Percentiles rank a stretch among this genome's conserved stretches.
phyloP scores from a whole-genome alignment of 2,797 vertebrate species.

The Babyrousa celebensis region DNA sequence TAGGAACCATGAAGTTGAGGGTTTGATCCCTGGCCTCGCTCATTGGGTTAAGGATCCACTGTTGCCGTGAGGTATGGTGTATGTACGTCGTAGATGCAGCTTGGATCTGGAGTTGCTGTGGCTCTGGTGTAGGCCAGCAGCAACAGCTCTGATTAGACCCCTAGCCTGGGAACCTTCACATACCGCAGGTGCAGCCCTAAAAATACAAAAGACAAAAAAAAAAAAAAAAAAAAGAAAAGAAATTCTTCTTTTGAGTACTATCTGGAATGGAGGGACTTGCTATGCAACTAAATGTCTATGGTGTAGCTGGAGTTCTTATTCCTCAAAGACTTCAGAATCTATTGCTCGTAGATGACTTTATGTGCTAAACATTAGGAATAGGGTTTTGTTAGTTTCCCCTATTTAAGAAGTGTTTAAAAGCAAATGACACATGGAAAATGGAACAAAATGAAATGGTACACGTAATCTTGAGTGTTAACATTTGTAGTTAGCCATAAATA shows the following conservation, averaged over 20 bases:
- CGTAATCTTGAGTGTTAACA: background rate
- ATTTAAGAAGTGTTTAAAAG: constrained; percentile 49
- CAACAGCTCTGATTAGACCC: no score
- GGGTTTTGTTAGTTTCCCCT: constrained; percentile 52
- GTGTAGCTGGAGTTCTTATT: constrained; percentile 55
- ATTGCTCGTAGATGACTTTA: constrained; percentile 52
- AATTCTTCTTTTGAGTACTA: constrained; percentile 65
- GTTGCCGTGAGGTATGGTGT: no score
- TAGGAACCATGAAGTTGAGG: no score
- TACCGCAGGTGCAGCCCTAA: no score
- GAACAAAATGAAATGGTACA: background rate
- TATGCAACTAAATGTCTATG: constrained; percentile 57
- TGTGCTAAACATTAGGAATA: constrained; percentile 54
- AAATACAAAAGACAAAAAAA: no score
- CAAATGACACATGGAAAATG: constrained; percentile 10
- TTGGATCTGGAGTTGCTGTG: no score
- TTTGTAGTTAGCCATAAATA: background rate
- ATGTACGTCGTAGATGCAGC: no score
- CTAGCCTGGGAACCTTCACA: no score
- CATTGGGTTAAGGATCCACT: no score
- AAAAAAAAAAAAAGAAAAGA: background rate
- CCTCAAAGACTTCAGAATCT: constrained; percentile 6
- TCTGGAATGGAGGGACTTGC: background rate
- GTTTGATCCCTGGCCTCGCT: no score
- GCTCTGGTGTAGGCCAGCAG: no score